Conservation (phyloP, 2,113 vertebrate species). For the Cyprinodon brontotheroides region DNA sequence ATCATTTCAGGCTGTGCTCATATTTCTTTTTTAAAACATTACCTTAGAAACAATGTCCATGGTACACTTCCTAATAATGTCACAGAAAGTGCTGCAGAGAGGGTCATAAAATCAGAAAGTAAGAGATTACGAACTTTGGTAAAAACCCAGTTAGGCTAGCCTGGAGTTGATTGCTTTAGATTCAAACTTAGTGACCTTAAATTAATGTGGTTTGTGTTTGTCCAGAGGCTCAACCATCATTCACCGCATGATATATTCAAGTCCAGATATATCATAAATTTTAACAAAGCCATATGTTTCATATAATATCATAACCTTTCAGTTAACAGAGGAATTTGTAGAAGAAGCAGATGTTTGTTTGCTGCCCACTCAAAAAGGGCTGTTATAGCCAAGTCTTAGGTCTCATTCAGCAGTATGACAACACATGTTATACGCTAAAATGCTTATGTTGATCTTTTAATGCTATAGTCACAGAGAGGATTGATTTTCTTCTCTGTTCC, state of each 20-base stretch:
- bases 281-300: constrained; percentile 82
- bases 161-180: constrained; percentile 80
- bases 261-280: constrained; percentile 85
- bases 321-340: constrained; percentile 77
- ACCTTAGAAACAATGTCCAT: constrained; percentile 89
- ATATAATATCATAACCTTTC: constrained; percentile 81
- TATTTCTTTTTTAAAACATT: constrained; percentile 87
- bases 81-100: constrained; percentile 62
- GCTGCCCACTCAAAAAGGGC: constrained; percentile 56
- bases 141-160: constrained; percentile 77
- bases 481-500: constrained; percentile 55
- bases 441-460: constrained; percentile 49
- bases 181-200: constrained; percentile 85
- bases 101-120: constrained; percentile 59
- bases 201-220: constrained; percentile 85
- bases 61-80: constrained; percentile 88
- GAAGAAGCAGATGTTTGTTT: constrained; percentile 70
- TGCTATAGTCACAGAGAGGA: constrained; percentile 54
- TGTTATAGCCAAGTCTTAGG: constrained; percentile 70
- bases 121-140: constrained; percentile 85
- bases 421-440: constrained; percentile 61
- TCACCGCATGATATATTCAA: constrained; percentile 84
- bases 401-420: constrained; percentile 57
- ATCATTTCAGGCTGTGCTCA: constrained; percentile 81
- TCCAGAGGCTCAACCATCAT: constrained; percentile 84